phyloP scores from a whole-genome alignment of 1,140 invertebrate genomes.

The Cryptotermes secundus region DNA sequence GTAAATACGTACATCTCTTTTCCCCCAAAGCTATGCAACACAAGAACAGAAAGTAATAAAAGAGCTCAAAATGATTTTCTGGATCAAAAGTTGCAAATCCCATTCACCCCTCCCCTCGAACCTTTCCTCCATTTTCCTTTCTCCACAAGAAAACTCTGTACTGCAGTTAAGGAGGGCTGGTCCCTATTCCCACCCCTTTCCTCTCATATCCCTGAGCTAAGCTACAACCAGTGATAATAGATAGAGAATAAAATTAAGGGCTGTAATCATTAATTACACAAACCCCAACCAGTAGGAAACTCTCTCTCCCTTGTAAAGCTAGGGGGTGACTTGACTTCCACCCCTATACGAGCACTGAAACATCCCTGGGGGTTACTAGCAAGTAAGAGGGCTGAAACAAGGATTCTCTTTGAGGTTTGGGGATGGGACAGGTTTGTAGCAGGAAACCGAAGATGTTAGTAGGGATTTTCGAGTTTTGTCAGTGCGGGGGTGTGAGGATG shows the following conservation, averaged over 20 bases:
- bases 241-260: slow-evolving; percentile 33
- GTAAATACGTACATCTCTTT: no score
- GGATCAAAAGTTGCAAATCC: slow-evolving; percentile 25
- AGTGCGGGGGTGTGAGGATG: background rate
- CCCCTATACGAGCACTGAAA: slow-evolving; percentile 26
- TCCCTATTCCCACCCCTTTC: background rate
- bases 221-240: slow-evolving; percentile 31
- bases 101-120: background rate
- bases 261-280: slow-evolving; percentile 30
- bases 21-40: no score
- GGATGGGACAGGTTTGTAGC: slow-evolving; percentile 15
- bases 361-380: slow-evolving; percentile 10
- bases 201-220: background rate
- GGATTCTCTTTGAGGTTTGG: background rate
- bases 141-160: background rate
- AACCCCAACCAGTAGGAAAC: background rate
- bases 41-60: background rate
- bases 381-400: background rate
- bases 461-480: slow-evolving; percentile 8
- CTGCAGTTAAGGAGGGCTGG: background rate
- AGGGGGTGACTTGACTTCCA: background rate
- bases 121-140: background rate
- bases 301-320: slow-evolving; percentile 7
- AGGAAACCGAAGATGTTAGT: slow-evolving; percentile 11
- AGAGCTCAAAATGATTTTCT: slow-evolving; percentile 30